Conservation (phyloP, 2,113 vertebrate genomes). For the Perognathus longimembris region DNA sequence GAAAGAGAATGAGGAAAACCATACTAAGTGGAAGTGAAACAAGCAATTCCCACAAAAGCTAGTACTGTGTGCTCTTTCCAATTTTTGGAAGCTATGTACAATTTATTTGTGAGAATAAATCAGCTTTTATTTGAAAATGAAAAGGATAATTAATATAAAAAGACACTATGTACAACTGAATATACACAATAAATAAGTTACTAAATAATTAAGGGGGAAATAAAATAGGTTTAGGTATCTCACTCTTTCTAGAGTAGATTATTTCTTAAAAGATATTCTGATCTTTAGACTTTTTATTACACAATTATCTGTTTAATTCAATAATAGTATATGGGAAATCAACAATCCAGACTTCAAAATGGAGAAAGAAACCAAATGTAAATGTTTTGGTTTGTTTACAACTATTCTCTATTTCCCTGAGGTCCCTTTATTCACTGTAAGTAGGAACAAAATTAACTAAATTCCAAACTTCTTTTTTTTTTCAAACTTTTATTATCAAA, state of each 20-base stretch:
- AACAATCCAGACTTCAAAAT: constrained; percentile 7
- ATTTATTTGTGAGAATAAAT: no score
- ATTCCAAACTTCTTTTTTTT: neutral
- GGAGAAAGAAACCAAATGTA: neutral
- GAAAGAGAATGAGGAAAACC: no score
- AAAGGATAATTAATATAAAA: no score
- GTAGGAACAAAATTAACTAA: neutral
- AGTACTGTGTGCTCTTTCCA: no score
- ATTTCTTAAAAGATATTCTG: neutral
- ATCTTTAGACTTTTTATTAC: neutral
- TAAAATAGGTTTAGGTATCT: neutral
- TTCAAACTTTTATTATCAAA: no score
- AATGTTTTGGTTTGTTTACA: neutral
- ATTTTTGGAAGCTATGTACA: no score
- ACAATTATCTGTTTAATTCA: neutral
- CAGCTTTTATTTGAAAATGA: no score
- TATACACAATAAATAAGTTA: no score
- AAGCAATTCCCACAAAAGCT: no score
- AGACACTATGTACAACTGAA: no score
- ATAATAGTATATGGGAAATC: neutral
- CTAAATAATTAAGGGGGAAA: no score
- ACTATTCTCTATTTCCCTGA: neutral
- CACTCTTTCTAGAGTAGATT: neutral
- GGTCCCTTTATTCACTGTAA: neutral
- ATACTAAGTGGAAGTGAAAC: no score